phyloP scores from a whole-genome alignment of 1,140 invertebrate genomes.

The Sipha flava region DNA sequence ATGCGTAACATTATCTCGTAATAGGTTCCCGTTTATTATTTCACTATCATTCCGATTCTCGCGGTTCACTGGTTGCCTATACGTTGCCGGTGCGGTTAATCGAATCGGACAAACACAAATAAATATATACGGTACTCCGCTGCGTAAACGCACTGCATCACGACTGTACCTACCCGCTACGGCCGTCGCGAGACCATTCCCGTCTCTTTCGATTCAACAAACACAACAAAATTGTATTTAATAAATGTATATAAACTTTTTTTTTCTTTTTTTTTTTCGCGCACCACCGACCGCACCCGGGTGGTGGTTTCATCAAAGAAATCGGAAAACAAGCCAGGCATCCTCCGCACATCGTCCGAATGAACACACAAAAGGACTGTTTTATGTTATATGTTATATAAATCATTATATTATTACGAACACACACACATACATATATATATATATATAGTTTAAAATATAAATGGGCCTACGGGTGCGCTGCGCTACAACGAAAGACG shows the following conservation, averaged over 20 bases:
- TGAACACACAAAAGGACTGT: constrained; percentile 24
- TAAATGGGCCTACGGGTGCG: neutral
- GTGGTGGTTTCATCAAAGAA: constrained; percentile 27
- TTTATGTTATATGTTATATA: neutral
- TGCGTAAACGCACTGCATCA: no score
- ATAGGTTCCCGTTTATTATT: neutral
- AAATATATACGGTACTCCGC: neutral
- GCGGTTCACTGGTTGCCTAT: neutral
- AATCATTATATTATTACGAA: neutral
- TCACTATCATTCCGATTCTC: neutral
- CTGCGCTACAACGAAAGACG: neutral
- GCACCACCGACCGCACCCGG: constrained; percentile 24
- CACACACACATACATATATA: no score
- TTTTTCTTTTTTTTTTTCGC: constrained; percentile 2
- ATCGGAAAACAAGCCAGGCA: constrained; percentile 24
- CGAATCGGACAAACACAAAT: constrained; percentile 14
- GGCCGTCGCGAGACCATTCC: neutral
- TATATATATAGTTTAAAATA: neutral
- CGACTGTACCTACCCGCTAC: neutral
- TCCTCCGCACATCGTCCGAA: constrained; percentile 1
- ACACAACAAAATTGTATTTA: constrained; percentile 21
- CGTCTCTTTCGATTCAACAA: constrained; percentile 24
- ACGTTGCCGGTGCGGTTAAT: neutral
- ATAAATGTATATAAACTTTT: neutral
- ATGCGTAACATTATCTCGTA: neutral